A percentile compares a stretch with the other conserved stretches of the same genome.
Conservation (phyloP, 2,797 vertebrate genomes). For the Siniperca undulata region DNA sequence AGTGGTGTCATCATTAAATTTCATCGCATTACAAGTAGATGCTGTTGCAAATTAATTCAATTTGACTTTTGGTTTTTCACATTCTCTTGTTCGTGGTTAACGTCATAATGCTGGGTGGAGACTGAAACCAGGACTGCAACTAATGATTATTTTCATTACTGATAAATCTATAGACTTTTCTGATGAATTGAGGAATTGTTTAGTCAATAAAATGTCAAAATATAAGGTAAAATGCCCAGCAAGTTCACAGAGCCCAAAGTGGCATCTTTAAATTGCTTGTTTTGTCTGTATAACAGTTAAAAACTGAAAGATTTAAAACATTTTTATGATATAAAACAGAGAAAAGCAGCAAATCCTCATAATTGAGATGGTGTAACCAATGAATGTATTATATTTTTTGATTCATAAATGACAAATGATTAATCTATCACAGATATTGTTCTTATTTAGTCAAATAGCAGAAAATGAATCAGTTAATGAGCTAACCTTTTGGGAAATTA, state of each 20-base stretch:
- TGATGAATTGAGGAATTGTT: not conserved
- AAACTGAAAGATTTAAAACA: not conserved
- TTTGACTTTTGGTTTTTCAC: conserved; percentile 34
- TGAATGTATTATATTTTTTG: not conserved
- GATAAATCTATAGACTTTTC: not conserved
- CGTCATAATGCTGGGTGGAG: conserved; percentile 14
- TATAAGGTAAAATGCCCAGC: not conserved
- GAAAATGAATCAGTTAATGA: not conserved
- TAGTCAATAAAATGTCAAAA: not conserved
- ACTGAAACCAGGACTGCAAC: not conserved
- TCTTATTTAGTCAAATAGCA: not conserved
- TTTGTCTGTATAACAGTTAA: not conserved
- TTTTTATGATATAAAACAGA: not conserved
- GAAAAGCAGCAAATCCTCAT: not conserved
- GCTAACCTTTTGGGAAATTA: conserved; percentile 6
- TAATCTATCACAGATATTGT: not conserved
- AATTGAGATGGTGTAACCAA: not conserved
- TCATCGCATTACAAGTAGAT: conserved; percentile 55
- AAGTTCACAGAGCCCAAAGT: not conserved
- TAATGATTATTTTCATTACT: conserved; percentile 7
- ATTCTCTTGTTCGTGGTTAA: not conserved
- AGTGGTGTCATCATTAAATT: conserved; percentile 52
- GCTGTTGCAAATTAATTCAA: conserved; percentile 52
- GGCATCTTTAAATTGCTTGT: not conserved
- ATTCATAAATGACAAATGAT: not conserved